Evolutionary conservation across 2,113 vertebrate species (phyloP).

Genomic region (Tychaedon coryphoeus): DNA sequence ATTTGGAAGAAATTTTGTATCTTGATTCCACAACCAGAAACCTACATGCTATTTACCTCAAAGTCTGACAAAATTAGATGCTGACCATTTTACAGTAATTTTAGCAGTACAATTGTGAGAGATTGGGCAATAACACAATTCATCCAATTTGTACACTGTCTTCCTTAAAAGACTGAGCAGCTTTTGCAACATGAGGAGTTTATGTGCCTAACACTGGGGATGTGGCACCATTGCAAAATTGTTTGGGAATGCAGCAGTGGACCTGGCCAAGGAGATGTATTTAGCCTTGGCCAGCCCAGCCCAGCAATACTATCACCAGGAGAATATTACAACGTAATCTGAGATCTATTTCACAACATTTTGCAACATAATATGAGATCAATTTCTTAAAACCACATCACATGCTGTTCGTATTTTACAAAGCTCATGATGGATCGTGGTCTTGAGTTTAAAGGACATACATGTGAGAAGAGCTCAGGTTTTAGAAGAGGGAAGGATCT

Average conservation of each 20-base stretch:
- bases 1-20: background rate
- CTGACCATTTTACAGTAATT: background rate
- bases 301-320: accelerated
- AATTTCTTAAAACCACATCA: background rate
- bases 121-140: background rate
- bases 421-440: background rate
- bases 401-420: background rate
- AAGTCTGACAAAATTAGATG: background rate
- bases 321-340: background rate
- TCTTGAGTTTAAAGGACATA: background rate
- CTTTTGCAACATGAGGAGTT: background rate
- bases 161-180: background rate
- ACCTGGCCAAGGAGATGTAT: background rate
- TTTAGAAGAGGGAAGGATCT: background rate
- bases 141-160: background rate
- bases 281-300: background rate
- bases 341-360: background rate
- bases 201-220: background rate
- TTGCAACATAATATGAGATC: background rate
- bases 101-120: background rate
- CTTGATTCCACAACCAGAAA: background rate
- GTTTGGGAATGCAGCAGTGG: background rate
- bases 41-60: background rate
- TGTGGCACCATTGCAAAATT: background rate
- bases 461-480: background rate